These are phyloP conservation scores for Sinocyclocheilus rhinocerous DNA, from an alignment of 2,113 vertebrate genomes.

Conservation along the genomic window DNA sequence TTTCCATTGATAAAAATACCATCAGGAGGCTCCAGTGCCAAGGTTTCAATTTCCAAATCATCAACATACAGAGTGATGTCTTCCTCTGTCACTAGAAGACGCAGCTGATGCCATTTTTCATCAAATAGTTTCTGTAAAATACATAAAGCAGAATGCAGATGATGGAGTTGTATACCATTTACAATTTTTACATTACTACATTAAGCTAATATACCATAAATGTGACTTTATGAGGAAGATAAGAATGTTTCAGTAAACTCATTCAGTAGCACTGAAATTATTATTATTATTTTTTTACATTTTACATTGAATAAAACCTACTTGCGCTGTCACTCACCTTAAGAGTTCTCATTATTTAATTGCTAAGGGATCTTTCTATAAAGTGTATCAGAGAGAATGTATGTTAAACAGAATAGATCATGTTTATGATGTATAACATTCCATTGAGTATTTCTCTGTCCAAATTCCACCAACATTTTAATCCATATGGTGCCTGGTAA, in stretches of 20 bases:
- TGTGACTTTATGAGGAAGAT: background rate
- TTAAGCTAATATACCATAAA: background rate
- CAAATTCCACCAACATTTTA: slow-evolving; percentile 9
- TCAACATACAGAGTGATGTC: slow-evolving; percentile 90
- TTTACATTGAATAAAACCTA: no score
- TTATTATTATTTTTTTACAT: no score
- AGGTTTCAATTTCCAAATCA: slow-evolving; percentile 84
- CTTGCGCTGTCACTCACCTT: no score
- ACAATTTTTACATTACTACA: background rate
- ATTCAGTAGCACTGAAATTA: no score
- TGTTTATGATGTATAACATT: background rate
- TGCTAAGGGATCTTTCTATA: no score
- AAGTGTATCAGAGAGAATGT: no score
- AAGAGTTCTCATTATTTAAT: no score
- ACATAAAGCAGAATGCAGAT: slow-evolving; percentile 9
- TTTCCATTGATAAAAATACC: slow-evolving; percentile 94
- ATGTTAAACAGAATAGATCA: background rate
- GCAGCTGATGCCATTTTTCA: slow-evolving; percentile 93
- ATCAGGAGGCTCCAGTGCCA: slow-evolving; percentile 83
- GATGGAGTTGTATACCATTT: background rate
- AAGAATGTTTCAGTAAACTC: background rate
- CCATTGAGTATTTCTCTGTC: background rate
- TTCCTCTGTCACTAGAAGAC: slow-evolving; percentile 91
- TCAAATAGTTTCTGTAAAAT: slow-evolving; percentile 83
- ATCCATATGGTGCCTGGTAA: background rate